Evolutionary conservation across 2,113 vertebrate species (phyloP).

Genomic region (Gracilinanus agilis): DNA sequence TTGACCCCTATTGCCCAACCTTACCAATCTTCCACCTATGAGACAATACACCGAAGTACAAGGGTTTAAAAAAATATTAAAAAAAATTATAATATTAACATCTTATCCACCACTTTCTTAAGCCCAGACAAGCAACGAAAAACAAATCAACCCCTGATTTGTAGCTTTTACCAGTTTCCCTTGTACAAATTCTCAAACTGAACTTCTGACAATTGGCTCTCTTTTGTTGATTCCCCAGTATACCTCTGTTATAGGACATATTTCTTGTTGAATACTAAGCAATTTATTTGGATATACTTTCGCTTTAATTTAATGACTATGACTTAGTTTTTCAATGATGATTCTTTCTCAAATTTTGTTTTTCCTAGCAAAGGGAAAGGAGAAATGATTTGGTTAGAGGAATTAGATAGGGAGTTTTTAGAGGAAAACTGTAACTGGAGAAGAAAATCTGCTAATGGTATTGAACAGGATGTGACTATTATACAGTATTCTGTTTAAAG

Average conservation of each 20-base stretch:
- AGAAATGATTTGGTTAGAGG: constrained; percentile 11
- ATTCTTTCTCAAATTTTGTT: neutral
- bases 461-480: neutral
- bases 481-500: neutral
- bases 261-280: neutral
- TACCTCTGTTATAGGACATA: neutral
- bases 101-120: neutral
- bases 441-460: neutral
- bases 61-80: too few relatives aligned
- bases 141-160: neutral
- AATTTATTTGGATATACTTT: neutral
- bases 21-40: too few relatives aligned
- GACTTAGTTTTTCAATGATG: constrained; percentile 15
- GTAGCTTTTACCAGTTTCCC: neutral
- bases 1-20: too few relatives aligned
- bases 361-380: constrained; percentile 33
- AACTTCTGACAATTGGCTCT: neutral
- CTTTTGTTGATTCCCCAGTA: too few relatives aligned
- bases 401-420: constrained; percentile 26
- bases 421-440: neutral
- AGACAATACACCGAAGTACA: too few relatives aligned
- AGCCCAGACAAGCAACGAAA: neutral
- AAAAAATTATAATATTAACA: neutral
- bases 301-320: constrained; percentile 4
- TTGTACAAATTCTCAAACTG: neutral